Percentiles rank a stretch among this genome's conserved stretches.
phyloP scores from a whole-genome alignment of 2,888 invertebrate species.

The Erynnis tages region DNA sequence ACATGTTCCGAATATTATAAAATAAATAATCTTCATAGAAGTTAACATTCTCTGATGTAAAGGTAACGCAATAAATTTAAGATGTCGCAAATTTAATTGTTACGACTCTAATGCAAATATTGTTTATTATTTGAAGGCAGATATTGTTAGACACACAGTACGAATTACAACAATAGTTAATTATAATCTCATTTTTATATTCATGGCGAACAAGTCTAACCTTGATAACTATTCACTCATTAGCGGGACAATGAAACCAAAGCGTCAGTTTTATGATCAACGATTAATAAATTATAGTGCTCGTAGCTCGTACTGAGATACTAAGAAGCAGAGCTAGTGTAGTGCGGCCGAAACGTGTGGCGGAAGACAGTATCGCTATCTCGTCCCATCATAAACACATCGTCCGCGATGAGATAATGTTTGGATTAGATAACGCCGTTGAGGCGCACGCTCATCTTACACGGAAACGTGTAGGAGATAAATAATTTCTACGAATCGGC shows the following conservation, averaged over 20 bases:
- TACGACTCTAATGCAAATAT: no score
- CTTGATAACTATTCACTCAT: conserved; percentile 17
- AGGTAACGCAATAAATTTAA: no score
- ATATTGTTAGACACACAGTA: no score
- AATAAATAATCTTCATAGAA: no score
- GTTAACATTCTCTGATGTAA: no score
- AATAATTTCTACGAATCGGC: conserved; percentile 20
- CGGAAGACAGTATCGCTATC: conserved; percentile 54
- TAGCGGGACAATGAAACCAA: conserved; percentile 13
- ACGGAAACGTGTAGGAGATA: conserved; percentile 32
- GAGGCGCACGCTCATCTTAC: conserved; percentile 28
- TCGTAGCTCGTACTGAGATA: conserved; percentile 14
- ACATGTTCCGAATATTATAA: no score
- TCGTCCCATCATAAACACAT: conserved; percentile 52
- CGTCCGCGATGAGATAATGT: conserved; percentile 58
- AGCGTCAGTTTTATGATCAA: conserved; percentile 29
- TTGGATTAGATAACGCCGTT: conserved; percentile 53
- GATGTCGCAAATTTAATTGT: no score
- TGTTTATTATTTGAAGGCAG: no score
- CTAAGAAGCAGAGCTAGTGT: not conserved
- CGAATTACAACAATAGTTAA: no score
- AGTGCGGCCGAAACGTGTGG: conserved; percentile 29
- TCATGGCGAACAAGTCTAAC: no score
- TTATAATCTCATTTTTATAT: no score
- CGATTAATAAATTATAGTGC: conserved; percentile 24